Conservation (phyloP, 2,888 invertebrate genomes). For the Lumbricus terrestris region DNA sequence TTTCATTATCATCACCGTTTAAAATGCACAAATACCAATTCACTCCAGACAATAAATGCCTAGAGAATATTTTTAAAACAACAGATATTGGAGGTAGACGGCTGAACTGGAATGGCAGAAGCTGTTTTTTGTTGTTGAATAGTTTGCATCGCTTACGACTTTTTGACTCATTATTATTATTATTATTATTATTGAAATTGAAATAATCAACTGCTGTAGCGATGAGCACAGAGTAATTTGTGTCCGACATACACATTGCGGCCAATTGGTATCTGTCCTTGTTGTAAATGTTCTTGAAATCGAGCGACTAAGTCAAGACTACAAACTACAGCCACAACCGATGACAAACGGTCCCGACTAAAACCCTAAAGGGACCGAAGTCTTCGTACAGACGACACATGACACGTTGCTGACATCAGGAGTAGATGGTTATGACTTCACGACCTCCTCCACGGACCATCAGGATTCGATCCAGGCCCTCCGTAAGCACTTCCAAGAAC, state of each 20-base stretch:
- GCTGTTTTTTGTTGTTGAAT: neutral
- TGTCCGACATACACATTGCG: neutral
- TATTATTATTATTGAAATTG: neutral
- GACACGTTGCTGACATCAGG: slow-evolving; percentile 63
- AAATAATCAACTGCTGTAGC: neutral
- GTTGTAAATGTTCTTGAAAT: neutral
- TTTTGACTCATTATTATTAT: neutral
- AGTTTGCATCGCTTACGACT: neutral
- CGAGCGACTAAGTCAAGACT: neutral
- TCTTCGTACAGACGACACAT: neutral
- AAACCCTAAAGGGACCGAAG: neutral
- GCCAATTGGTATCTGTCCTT: neutral
- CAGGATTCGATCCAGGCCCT: slow-evolving; percentile 90
- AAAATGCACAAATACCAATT: neutral
- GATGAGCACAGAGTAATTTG: neutral
- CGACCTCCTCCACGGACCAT: slow-evolving; percentile 96
- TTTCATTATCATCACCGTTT: neutral
- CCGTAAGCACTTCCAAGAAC: slow-evolving; percentile 94
- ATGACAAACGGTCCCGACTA: neutral
- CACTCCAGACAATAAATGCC: neutral
- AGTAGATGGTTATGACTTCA: slow-evolving; percentile 98
- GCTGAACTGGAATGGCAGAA: neutral
- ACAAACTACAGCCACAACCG: neutral
- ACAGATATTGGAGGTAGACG: neutral
- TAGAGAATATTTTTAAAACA: neutral